A percentile compares a stretch with the other conserved stretches of the same genome.
Evolutionary conservation across 2,113 vertebrate species (phyloP).

Genomic region (Brachyistius frenatus): DNA sequence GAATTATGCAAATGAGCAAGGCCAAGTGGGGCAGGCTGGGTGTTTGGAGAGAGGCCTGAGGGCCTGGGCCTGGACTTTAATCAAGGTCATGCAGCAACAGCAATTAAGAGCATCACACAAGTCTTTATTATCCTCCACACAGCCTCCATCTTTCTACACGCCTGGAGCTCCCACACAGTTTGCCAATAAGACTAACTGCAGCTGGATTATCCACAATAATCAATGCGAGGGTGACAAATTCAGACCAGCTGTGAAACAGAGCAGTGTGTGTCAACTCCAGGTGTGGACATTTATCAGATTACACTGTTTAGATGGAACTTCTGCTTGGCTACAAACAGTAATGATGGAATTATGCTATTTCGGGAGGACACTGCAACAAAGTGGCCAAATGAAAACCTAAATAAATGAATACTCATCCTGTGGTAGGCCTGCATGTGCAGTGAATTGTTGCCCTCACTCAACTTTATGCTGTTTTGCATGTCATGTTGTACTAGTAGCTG

Average conservation of each 20-base stretch:
- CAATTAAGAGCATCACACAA: slow-evolving; percentile 52
- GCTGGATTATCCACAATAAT: slow-evolving; percentile 34
- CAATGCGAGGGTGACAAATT: slow-evolving; percentile 21
- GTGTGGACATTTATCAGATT: slow-evolving; percentile 20
- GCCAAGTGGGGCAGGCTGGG: slow-evolving; percentile 35
- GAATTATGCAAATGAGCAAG: slow-evolving; percentile 58
- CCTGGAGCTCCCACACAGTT: slow-evolving; percentile 14
- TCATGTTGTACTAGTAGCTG: background rate
- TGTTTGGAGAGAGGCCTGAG: slow-evolving; percentile 47
- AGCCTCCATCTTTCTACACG: background rate
- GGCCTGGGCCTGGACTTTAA: slow-evolving; percentile 45
- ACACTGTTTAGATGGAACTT: slow-evolving; percentile 11
- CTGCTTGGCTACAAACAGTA: background rate
- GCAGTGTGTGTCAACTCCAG: background rate
- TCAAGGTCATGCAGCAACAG: slow-evolving; percentile 72
- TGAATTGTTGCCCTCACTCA: background rate
- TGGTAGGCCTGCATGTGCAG: background rate
- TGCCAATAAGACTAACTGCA: slow-evolving; percentile 3
- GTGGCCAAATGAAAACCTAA: background rate
- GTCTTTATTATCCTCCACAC: slow-evolving; percentile 35
- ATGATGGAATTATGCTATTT: background rate
- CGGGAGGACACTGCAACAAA: background rate
- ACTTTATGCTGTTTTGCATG: slow-evolving; percentile 34
- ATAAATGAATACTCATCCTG: background rate
- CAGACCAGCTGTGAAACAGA: slow-evolving; percentile 37